phyloP scores from a whole-genome alignment of 2,888 invertebrate species.

The Drosophila incognita region DNA sequence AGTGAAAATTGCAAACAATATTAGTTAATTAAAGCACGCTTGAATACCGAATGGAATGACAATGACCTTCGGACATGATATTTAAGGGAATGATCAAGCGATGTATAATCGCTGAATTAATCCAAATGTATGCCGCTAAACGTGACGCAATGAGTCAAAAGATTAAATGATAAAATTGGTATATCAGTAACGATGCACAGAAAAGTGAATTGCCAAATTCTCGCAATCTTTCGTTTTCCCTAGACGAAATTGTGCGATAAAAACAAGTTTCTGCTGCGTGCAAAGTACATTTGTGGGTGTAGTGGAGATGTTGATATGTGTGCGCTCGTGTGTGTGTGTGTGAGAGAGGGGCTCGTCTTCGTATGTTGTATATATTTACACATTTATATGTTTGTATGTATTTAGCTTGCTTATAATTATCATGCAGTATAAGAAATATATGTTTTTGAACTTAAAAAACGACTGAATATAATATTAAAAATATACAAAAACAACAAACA shows the following conservation, averaged over 20 bases:
- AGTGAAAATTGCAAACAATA: slow-evolving; percentile 44
- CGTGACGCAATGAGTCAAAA: not conserved
- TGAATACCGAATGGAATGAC: slow-evolving; percentile 29
- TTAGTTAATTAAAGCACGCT: slow-evolving; percentile 15
- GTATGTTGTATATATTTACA: not conserved
- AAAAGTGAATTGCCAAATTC: not conserved
- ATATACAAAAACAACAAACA: not conserved
- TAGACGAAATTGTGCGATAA: not conserved
- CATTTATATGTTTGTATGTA: not conserved
- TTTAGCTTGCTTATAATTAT: not conserved
- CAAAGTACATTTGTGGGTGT: not conserved
- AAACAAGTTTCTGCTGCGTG: not conserved
- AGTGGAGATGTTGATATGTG: not conserved
- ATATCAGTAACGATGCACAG: not conserved
- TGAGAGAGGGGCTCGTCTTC: slow-evolving; percentile 19
- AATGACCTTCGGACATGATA: slow-evolving; percentile 58
- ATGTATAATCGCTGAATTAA: not conserved
- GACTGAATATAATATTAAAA: not conserved
- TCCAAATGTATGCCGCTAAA: not conserved
- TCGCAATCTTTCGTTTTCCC: not conserved
- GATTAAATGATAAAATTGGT: not conserved
- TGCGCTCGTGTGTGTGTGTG: not conserved
- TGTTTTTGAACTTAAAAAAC: not conserved
- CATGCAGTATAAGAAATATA: not conserved
- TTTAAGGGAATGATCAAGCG: slow-evolving; percentile 21